Evolutionary conservation across 23 tunicate species (phyloP), one percentile per base, ranked within the genome.

Genomic region (Diplosoma virens): DNA sequence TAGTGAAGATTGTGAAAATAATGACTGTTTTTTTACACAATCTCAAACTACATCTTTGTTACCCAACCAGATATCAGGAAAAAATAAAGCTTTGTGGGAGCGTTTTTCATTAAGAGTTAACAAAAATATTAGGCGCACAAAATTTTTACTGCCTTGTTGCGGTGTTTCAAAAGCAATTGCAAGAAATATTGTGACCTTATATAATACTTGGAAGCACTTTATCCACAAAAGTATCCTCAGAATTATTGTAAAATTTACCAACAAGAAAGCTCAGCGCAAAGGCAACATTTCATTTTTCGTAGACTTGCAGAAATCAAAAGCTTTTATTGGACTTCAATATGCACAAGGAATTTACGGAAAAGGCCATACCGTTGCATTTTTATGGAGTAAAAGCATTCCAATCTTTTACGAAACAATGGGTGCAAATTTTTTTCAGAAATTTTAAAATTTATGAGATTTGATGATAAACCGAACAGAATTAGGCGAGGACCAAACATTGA

Each of bases 311-410:
- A 30, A 63, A 30, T n/a, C 29, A 11, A n/a, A 63, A 55, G 24
- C 20, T 14, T 55, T 55, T n/a, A 63, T 28, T 63, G 70, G 7
- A 27, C 70, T 63, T 7, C 70, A 63, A 20, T 63, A 63, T 28
- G 70, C 70, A 55, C 63, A 7, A 28, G 35, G 70, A 63, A n/a
- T 27, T 35, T 63, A 28, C 20, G 70, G 36, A 63, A 63, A 63
- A 63, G 36, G 29, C 36, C 70, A 63, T 30, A 34, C 70, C 5
- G 70, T 63, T 63, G 70, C 70, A 4, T 55, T 55, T 55, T 55
- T 20, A 20, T 55, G 63, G 63, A 55, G 63, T 20, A 20, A 55
- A 55, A 63, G 20, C 14, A 27, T 28, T 63, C 70, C 70, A 7
- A 28, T 63, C 20, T 63, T 63, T n/a, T 30, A 30, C 36, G n/a